phyloP scores from a whole-genome alignment of 1,140 invertebrate species.

The Hypothenemus hampei region DNA sequence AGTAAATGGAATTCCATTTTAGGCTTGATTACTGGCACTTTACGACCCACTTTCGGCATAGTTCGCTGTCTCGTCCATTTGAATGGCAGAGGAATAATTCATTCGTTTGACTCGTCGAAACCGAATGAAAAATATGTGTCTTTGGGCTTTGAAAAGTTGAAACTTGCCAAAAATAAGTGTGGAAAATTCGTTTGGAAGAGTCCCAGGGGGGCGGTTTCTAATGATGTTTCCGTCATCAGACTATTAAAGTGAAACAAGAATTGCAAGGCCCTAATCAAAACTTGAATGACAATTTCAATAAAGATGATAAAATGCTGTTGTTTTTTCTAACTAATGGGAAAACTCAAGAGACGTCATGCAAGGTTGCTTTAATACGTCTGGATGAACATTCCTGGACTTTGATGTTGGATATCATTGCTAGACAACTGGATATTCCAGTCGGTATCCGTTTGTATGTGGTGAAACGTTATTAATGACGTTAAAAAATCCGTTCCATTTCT shows the following conservation, averaged over 20 bases:
- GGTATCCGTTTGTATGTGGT: constrained; percentile 10
- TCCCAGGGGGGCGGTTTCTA: neutral
- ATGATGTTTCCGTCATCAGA: neutral
- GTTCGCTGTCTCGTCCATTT: neutral
- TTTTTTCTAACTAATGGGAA: constrained; percentile 7
- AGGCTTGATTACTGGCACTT: neutral
- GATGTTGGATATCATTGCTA: neutral
- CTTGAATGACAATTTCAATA: neutral
- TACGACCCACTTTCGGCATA: neutral
- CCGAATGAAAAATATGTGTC: constrained; percentile 7
- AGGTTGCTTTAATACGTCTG: neutral
- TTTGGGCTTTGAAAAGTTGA: neutral
- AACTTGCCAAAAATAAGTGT: neutral
- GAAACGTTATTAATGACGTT: too few relatives aligned
- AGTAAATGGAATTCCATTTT: neutral
- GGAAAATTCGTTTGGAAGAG: neutral
- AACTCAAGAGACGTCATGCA: constrained; percentile 2
- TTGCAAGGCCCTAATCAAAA: neutral
- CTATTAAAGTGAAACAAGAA: neutral
- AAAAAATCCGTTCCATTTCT: too few relatives aligned
- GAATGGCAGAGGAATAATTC: neutral
- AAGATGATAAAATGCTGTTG: neutral
- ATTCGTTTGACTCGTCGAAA: neutral
- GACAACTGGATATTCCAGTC: constrained; percentile 1
- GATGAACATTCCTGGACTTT: constrained; percentile 1